These are phyloP conservation scores for Drosophila mimica DNA, from an alignment of 2,888 invertebrate species.

Conservation along the genomic window DNA sequence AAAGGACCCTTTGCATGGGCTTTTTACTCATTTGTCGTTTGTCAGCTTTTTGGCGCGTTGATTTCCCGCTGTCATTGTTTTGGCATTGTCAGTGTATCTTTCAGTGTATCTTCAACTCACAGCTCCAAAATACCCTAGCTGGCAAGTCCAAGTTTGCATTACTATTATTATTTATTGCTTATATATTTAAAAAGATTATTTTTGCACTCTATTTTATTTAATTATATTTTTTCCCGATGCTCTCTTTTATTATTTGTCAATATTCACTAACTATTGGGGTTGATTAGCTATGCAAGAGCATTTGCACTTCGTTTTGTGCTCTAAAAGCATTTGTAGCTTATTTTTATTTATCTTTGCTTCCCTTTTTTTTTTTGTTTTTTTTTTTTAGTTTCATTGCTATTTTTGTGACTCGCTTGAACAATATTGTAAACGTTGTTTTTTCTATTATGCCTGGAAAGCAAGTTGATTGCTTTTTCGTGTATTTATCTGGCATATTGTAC, in stretches of 20 bases:
- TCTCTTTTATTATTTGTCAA: neutral
- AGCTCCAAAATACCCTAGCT: slow-evolving; percentile 18
- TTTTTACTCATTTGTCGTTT: slow-evolving; percentile 71
- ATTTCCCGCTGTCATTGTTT: slow-evolving; percentile 72
- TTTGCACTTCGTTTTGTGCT: slow-evolving; percentile 1
- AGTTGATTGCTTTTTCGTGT: slow-evolving; percentile 75
- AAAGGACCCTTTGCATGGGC: slow-evolving; percentile 33
- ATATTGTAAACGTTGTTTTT: slow-evolving; percentile 58
- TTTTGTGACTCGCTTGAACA: slow-evolving; percentile 33
- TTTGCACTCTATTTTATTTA: too few relatives aligned
- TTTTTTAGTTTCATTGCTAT: too few relatives aligned
- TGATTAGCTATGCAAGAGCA: slow-evolving; percentile 33
- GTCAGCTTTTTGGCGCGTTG: slow-evolving; percentile 75
- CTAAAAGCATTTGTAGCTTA: slow-evolving; percentile 16
- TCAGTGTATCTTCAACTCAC: slow-evolving; percentile 6
- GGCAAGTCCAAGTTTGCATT: neutral
- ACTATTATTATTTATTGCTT: neutral
- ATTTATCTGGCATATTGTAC: slow-evolving; percentile 66
- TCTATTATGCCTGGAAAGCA: slow-evolving; percentile 38
- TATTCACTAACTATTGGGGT: neutral
- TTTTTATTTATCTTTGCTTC: slow-evolving; percentile 37
- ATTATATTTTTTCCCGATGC: too few relatives aligned
- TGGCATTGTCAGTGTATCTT: slow-evolving; percentile 40
- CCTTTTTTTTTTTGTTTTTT: slow-evolving; percentile 17
- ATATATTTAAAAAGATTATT: neutral